These are phyloP conservation scores for Hyposmocoma kahamanoa DNA, from an alignment of 1,140 invertebrate species.

Conservation along the genomic window DNA sequence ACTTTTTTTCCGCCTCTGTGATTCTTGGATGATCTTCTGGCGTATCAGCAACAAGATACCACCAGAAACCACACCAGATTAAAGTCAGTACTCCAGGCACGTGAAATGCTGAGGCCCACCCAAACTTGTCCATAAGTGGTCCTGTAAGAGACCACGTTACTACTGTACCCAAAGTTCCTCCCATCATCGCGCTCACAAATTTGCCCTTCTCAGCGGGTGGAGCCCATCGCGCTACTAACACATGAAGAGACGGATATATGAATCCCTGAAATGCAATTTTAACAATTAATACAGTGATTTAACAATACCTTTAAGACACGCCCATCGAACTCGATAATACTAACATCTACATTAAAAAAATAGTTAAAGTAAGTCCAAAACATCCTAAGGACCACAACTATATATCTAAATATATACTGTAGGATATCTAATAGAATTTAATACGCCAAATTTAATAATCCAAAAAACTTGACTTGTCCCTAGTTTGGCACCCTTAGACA, in stretches of 20 bases:
- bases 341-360: too few species aligned
- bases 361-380: too few species aligned
- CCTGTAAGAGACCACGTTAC: constrained; percentile 83
- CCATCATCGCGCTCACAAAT: constrained; percentile 83
- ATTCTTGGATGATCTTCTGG: constrained; percentile 86
- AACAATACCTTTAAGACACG: too few species aligned
- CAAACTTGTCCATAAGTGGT: constrained; percentile 75
- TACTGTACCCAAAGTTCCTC: constrained; percentile 85
- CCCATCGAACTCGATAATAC: too few species aligned
- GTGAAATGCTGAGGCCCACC: constrained; percentile 85
- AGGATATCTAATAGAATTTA: too few species aligned
- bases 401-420: too few species aligned
- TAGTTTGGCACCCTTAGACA: too few species aligned
- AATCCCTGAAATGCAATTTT: constrained; percentile 76
- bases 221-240: constrained; percentile 82
- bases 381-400: too few species aligned
- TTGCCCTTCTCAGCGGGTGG: constrained; percentile 86
- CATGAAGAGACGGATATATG: constrained; percentile 82
- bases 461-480: too few species aligned
- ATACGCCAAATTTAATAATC: too few species aligned
- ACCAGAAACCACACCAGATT: constrained; percentile 78
- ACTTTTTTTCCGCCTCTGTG: constrained; percentile 79
- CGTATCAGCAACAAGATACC: constrained; percentile 79
- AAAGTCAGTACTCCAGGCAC: constrained; percentile 77
- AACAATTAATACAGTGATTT: too few species aligned